Base-by-base conservation (phyloP, 1,140 invertebrate genomes). In the Stegodyphus dumicola region DNA sequence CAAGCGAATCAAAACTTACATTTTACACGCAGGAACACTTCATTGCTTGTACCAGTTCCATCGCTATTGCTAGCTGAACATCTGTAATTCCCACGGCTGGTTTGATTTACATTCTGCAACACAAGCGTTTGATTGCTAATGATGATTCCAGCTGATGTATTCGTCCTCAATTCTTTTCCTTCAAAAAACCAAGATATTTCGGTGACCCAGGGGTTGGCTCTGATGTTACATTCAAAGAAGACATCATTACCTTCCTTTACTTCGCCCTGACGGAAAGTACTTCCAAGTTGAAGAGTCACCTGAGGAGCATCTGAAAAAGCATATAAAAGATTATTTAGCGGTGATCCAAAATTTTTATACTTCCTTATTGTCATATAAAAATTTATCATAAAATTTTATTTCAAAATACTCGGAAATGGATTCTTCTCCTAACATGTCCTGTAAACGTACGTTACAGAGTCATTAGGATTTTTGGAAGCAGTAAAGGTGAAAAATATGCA, bases 51-150 rank as follows among this genome's bases (percentile, higher is more conserved):
- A 48, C 95, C 95, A 89, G 96, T 95, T 11, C 96, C 96, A 90
- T 96, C 95, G 6, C 96, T 95, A 88, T 97, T 97, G 33, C 95
- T 95, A 5, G 96, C 96, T 3, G 96, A 94, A 89, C 96, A 97
- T 2, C 94, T 94, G 90, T 97, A 97, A 90, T 94, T 94, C 15
- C 96, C 96, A 5, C 87, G 86, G 77, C 77, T 87, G 11, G 69
- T 78, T 77, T 79, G 83, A 56, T 80, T 86, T 13, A 97, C 94
- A 77, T 93, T 93, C 88, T 96, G 94, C 81, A 97, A 91, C 6
- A 95, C 95, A 65, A 97, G 90, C 87, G 95, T 95, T 88, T 95
- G 94, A 89, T 95, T 95, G 89, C 94, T 95, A 84, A 96, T 92
- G 74, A 96, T 94, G 6, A 96, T 92, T 15, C 95, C 94, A 15